Evolutionary conservation across 1,140 invertebrate genomes (phyloP).

Genomic region (Drosophila ohnishii): DNA sequence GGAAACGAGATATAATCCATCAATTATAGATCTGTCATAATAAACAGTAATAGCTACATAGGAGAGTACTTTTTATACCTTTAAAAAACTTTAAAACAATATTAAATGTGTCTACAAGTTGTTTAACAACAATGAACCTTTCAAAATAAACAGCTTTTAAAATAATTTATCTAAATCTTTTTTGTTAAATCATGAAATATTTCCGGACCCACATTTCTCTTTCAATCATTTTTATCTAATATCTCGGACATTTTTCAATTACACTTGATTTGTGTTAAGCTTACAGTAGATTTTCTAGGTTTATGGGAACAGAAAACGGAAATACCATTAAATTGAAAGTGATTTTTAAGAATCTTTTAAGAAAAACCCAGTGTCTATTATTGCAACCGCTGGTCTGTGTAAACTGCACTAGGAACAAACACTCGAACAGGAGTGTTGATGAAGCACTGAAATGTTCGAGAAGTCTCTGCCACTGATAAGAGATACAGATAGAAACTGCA

Average conservation of each 20-base stretch:
- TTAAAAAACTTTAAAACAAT: too few relatives aligned
- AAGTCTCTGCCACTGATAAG: conserved; percentile 37
- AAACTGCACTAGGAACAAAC: conserved; percentile 7
- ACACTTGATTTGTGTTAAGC: not conserved
- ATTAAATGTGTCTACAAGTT: too few relatives aligned
- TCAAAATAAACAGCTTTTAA: not conserved
- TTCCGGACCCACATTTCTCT: not conserved
- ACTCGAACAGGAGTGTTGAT: conserved; percentile 18
- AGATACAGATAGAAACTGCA: conserved; percentile 34
- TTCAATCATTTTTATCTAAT: not conserved
- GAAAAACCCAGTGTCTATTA: not conserved
- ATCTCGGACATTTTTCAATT: not conserved
- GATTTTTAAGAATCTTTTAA: not conserved
- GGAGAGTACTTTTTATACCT: too few relatives aligned
- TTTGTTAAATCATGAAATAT: not conserved
- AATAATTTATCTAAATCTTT: not conserved
- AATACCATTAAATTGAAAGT: not conserved
- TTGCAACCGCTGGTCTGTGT: conserved; percentile 4
- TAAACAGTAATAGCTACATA: too few relatives aligned
- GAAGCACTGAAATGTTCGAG: conserved; percentile 26
- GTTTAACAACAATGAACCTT: too few relatives aligned
- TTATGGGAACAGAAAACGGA: not conserved
- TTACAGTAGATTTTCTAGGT: not conserved
- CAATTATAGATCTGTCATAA: not conserved
- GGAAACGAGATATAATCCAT: not conserved